Percentiles rank a stretch among this genome's conserved stretches.
phyloP scores from a whole-genome alignment of 2,113 vertebrate genomes.

The Channa argus region DNA sequence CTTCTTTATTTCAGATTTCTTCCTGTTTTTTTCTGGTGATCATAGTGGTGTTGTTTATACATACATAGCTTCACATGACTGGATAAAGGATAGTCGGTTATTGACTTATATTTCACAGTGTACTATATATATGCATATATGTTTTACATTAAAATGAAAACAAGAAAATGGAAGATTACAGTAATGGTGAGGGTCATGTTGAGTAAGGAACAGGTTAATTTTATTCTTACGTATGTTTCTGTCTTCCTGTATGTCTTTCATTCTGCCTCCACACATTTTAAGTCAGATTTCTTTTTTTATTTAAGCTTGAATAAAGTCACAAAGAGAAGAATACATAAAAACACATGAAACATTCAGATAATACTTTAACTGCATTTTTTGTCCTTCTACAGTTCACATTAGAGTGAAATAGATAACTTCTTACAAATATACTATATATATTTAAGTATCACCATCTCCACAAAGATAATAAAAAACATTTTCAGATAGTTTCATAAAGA shows the following conservation, averaged over 20 bases:
- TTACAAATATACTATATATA: constrained; percentile 79
- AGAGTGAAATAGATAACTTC: constrained; percentile 75
- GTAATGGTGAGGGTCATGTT: constrained; percentile 65
- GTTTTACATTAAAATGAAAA: constrained; percentile 70
- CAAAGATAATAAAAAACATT: constrained; percentile 70
- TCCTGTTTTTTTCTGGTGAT: constrained; percentile 69
- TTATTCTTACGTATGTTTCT: constrained; percentile 67
- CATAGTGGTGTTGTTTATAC: constrained; percentile 75
- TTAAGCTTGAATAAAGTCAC: constrained; percentile 62
- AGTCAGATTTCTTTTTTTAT: constrained; percentile 50
- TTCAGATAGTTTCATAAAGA: constrained; percentile 77
- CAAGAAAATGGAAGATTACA: constrained; percentile 61
- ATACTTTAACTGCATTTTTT: constrained; percentile 61
- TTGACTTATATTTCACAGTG: constrained; percentile 68
- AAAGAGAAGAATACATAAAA: constrained; percentile 54
- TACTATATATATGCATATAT: constrained; percentile 68
- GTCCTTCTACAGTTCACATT: constrained; percentile 72
- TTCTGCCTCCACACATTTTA: constrained; percentile 64
- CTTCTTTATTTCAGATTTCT: constrained; percentile 70
- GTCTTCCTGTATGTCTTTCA: constrained; percentile 67
- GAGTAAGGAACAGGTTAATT: constrained; percentile 64
- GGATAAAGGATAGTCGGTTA: constrained; percentile 70
- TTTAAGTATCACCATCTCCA: constrained; percentile 75
- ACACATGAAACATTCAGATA: constrained; percentile 51
- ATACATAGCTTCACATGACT: constrained; percentile 67